Base-by-base conservation (phyloP, 2,797 vertebrate species). In the Delichon dasypus region DNA sequence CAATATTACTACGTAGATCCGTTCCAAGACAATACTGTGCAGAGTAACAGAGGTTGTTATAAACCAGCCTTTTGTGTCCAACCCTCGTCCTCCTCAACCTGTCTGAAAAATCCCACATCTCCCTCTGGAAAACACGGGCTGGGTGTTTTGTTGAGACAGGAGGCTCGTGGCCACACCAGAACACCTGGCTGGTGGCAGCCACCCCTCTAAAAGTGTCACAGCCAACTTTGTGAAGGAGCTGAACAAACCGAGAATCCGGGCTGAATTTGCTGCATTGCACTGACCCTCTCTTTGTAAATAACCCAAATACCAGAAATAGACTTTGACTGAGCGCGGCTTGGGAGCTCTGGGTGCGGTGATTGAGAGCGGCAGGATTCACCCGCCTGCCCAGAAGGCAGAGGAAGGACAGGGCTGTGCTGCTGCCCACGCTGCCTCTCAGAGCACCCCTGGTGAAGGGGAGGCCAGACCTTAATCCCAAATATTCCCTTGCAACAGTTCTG, bases 281-380 rank as follows among this genome's bases (percentile, higher is more conserved):
- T 72, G 44, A 66, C 27, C 34, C 16, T 73, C 57, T 82, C 68
- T 47, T 19, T 66, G 73, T 78, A 80, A 94, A 91, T 83, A 92
- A 95, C 85, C 53, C 92, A 73, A 86, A 88, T 92, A 51, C 51
- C 85, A 91, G 85, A 94, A 80, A 89, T 48, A 78, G 79, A 30
- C 36, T 71, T 62, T 20, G 67, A 47, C 61, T 38, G 64, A 53
- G 42, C 5, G 44, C 64, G 45, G 1, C 32, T 42, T 16, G 23
- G 26, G 21, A 47, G 55, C 64, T 76, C 71, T 50, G 73, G 27
- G 4, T 38, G 77, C 5, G 75, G 9, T 18, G 61, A 12, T 14
- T 38, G 67, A 23, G 9, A 45, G 83, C 5, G 54, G 30, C 58
- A 91, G 54, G 38, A 55, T 40, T 76, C 67, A 64, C 74, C 54